Conservation (phyloP, 2,888 invertebrate species). For the Leucophora obtusa region DNA sequence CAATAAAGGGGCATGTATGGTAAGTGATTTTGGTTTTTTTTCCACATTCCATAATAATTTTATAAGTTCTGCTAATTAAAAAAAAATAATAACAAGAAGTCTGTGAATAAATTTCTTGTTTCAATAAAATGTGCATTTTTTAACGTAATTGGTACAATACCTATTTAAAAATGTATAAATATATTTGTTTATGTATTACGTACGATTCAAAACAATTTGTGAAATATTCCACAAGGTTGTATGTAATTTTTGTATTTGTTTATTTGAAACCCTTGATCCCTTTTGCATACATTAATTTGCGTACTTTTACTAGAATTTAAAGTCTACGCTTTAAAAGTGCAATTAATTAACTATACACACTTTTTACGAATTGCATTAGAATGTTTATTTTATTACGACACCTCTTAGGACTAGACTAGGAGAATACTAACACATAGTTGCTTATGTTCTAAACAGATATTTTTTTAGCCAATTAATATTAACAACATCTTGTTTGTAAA, state of each 20-base stretch:
- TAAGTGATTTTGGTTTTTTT: constrained; percentile 76
- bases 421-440: no score
- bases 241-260: not conserved
- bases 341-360: not conserved
- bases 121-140: not conserved
- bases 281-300: not conserved
- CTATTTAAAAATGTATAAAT: not conserved
- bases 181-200: not conserved
- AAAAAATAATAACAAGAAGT: no score
- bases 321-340: not conserved
- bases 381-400: not conserved
- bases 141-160: not conserved
- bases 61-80: no score
- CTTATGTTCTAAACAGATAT: not conserved
- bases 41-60: no score
- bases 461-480: not conserved
- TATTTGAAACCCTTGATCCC: not conserved
- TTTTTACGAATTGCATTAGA: constrained; percentile 1
- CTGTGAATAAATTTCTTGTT: not conserved
- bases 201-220: not conserved
- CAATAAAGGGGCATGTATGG: constrained; percentile 84
- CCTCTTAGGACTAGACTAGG: not conserved
- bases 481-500: constrained; percentile 10
- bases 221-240: not conserved
- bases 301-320: not conserved